Conservation (phyloP, 1,140 invertebrate genomes). For the Heliothis subflexa region DNA sequence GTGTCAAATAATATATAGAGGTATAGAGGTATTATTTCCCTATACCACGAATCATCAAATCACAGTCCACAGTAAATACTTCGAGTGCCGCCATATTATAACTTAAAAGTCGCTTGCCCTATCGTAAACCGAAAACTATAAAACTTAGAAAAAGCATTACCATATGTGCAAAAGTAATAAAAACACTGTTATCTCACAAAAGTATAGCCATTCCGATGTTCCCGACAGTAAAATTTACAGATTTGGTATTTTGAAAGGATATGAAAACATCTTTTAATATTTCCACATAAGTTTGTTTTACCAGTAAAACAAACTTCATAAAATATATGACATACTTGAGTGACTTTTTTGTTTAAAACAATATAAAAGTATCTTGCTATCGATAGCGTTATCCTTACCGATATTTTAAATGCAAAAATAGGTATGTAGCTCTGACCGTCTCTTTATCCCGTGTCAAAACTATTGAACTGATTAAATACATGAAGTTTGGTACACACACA, state of each 20-base stretch:
- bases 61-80: slow-evolving; percentile 1
- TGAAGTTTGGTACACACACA: too few species aligned
- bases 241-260: slow-evolving; percentile 9
- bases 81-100: slow-evolving; percentile 22
- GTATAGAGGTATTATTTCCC: too few species aligned
- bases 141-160: slow-evolving; percentile 49
- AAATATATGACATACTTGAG: too few species aligned
- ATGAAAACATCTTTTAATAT: slow-evolving; percentile 28
- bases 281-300: slow-evolving; percentile 6
- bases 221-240: slow-evolving; percentile 19
- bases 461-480: too few species aligned
- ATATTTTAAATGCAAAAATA: too few species aligned
- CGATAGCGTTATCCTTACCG: too few species aligned
- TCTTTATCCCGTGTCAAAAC: too few species aligned
- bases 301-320: too few species aligned
- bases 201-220: slow-evolving; percentile 25
- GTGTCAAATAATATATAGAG: slow-evolving; percentile 22
- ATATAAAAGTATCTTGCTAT: too few species aligned
- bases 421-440: too few species aligned
- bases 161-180: slow-evolving; percentile 47
- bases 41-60: background rate
- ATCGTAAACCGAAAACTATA: slow-evolving; percentile 44
- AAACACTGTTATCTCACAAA: slow-evolving; percentile 33
- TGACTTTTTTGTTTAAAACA: too few species aligned
- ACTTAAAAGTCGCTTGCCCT: slow-evolving; percentile 12